Evolutionary conservation across 2,113 vertebrate species (phyloP).

Genomic region (Fukomys damarensis): DNA sequence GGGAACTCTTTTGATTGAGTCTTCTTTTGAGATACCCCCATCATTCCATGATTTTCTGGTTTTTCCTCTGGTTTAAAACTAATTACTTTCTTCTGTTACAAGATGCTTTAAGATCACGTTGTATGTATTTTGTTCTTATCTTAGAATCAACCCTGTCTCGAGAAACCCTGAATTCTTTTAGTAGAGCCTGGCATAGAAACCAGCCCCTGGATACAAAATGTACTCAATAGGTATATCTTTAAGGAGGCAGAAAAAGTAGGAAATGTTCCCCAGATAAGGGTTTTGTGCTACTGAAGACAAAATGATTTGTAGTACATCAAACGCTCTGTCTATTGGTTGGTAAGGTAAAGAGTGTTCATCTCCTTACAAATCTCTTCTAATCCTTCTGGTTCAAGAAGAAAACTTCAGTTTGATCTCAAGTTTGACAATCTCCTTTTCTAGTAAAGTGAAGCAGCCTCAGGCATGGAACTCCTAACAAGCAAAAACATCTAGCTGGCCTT

Average conservation of each 20-base stretch:
- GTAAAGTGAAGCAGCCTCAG: neutral
- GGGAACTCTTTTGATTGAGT: neutral
- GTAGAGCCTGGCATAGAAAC: neutral
- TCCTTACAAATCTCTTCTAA: neutral
- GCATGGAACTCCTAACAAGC: neutral
- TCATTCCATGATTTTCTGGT: neutral
- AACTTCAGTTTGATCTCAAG: conserved; percentile 19
- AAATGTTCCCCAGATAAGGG: neutral
- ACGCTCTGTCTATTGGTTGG: neutral
- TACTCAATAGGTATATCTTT: neutral
- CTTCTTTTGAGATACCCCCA: neutral
- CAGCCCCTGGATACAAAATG: neutral
- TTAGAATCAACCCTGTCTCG: neutral
- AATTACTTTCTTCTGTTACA: neutral
- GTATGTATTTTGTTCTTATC: neutral
- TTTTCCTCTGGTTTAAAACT: neutral
- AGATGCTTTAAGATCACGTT: neutral
- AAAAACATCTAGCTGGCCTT: neutral
- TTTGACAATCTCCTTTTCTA: neutral
- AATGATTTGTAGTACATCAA: neutral
- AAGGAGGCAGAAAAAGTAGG: neutral
- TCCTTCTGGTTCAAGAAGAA: conserved; percentile 11
- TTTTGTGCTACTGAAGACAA: neutral
- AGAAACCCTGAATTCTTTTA: neutral
- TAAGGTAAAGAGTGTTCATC: neutral